Evolutionary conservation across 1,140 invertebrate species (phyloP).

Genomic region (Drosophila jambulina): DNA sequence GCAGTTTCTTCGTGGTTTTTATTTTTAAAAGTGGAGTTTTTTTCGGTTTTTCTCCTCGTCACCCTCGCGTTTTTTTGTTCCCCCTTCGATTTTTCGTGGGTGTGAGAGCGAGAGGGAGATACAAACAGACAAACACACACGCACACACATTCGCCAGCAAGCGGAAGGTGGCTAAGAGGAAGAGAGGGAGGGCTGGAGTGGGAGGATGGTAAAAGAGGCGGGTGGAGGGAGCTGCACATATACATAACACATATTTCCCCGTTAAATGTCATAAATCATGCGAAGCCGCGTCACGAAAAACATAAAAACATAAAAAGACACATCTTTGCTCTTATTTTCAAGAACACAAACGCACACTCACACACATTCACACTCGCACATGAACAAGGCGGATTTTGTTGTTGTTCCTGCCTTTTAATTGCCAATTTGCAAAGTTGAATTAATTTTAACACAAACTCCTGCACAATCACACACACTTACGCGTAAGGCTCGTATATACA

Average conservation of each 20-base stretch:
- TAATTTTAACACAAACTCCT: constrained; percentile 27
- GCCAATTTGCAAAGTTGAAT: constrained; percentile 17
- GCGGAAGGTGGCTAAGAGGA: constrained; percentile 23
- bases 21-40: constrained; percentile 50
- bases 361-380: constrained; percentile 21
- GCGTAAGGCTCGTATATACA: constrained; percentile 13
- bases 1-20: constrained; percentile 23
- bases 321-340: constrained; percentile 14
- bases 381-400: constrained; percentile 40
- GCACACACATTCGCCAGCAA: constrained; percentile 45
- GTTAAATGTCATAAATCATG: constrained; percentile 24
- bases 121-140: constrained; percentile 41
- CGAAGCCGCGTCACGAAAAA: constrained; percentile 5
- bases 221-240: constrained; percentile 9
- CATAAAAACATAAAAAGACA: constrained; percentile 23
- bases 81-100: constrained; percentile 8
- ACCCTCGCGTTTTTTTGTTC: constrained; percentile 38
- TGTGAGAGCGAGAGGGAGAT: constrained; percentile 32
- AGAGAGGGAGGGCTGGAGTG: constrained; percentile 15
- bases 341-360: constrained; percentile 33
- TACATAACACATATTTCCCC: constrained; percentile 12
- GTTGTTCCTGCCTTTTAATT: constrained; percentile 26
- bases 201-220: not conserved
- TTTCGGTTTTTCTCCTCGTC: constrained; percentile 46
- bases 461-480: not conserved